Conservation (phyloP, 2,797 vertebrate species). For the Neopelma chrysocephalum region DNA sequence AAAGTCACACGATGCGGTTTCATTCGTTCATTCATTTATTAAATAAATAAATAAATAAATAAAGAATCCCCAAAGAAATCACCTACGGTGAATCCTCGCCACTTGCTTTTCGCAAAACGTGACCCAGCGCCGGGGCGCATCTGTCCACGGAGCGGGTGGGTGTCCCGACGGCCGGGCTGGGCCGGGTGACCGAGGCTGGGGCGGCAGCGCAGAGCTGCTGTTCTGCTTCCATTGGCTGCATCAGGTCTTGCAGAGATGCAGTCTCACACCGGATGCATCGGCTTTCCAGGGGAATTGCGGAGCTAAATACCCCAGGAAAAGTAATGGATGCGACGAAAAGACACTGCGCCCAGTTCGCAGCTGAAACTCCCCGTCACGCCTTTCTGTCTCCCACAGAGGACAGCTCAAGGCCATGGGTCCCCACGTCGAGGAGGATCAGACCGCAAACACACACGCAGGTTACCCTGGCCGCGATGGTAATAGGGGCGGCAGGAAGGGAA, state of each 20-base stretch:
- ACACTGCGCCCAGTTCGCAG: not conserved
- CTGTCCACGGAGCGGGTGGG: not conserved
- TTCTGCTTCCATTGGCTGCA: not conserved
- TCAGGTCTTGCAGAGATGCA: not conserved
- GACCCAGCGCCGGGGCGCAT: rapidly evolving
- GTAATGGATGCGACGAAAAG: too few relatives aligned
- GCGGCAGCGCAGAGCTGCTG: not conserved
- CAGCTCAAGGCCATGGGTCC: not conserved
- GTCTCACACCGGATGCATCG: not conserved
- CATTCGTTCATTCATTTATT: not conserved
- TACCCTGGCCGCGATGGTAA: not conserved
- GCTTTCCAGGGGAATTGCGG: not conserved
- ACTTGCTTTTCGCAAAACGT: not conserved
- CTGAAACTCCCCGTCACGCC: not conserved
- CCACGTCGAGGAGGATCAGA: not conserved
- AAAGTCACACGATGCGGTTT: not conserved
- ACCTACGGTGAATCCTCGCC: not conserved
- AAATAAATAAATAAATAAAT: not conserved
- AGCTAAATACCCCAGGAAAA: not conserved
- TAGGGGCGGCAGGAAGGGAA: too few relatives aligned
- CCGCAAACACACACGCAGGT: too few relatives aligned
- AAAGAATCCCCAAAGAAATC: not conserved
- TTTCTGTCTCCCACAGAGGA: not conserved
- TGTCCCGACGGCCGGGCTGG: not conserved
- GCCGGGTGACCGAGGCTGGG: not conserved